Percentiles rank a stretch among this genome's conserved stretches.
These are phyloP conservation scores for Tetheella fluctuosa DNA, from an alignment of 2,888 invertebrate genomes.

Conservation along the genomic window DNA sequence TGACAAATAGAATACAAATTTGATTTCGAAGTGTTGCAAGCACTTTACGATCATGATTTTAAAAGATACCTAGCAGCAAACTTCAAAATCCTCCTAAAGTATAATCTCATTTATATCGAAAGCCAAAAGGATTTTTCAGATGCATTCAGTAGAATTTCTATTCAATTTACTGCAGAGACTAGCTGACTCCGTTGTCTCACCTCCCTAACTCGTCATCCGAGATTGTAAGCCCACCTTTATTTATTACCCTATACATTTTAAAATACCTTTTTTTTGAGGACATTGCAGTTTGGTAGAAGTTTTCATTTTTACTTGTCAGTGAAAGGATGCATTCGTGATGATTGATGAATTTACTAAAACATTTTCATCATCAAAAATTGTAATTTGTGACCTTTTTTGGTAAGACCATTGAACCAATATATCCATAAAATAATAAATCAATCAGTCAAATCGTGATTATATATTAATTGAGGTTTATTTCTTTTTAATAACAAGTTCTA, in stretches of 20 bases:
- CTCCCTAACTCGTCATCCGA: neutral
- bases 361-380: too few relatives aligned
- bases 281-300: neutral
- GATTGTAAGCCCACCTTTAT: constrained; percentile 11
- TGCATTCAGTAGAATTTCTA: neutral
- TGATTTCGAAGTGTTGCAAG: neutral
- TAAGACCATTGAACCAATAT: too few relatives aligned
- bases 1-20: too few relatives aligned
- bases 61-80: neutral
- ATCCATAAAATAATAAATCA: too few relatives aligned
- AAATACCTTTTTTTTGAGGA: neutral
- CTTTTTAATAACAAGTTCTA: too few relatives aligned
- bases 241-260: constrained; percentile 8
- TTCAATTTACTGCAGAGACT: constrained; percentile 8
- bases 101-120: neutral
- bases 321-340: neutral
- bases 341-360: too few relatives aligned
- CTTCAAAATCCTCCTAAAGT: neutral
- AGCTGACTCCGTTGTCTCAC: constrained; percentile 8
- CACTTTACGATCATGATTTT: neutral
- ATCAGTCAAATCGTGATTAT: neutral
- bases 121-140: neutral
- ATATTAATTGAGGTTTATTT: neutral
- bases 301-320: neutral
- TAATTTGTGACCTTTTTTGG: too few relatives aligned